phyloP scores from a whole-genome alignment of 2,888 invertebrate species.

The Gandaritis pyraliata region DNA sequence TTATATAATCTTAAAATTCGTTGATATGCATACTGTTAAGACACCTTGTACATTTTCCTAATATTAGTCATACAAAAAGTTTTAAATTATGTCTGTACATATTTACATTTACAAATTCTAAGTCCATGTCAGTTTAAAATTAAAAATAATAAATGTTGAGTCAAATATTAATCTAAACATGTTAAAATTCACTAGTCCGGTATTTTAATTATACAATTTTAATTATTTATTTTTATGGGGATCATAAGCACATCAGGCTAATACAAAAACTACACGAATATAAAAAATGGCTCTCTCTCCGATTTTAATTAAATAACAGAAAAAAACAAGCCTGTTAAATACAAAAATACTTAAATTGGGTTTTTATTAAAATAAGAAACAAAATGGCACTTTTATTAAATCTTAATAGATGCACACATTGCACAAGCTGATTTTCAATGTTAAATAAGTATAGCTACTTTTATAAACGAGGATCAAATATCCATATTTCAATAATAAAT shows the following conservation, averaged over 20 bases:
- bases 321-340: background rate
- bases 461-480: too few relatives aligned
- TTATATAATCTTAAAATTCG: constrained; percentile 69
- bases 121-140: constrained; percentile 24
- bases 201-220: background rate
- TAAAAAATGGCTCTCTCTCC: background rate
- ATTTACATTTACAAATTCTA: constrained; percentile 63
- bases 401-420: constrained; percentile 2
- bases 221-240: too few relatives aligned
- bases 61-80: constrained; percentile 72
- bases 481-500: too few relatives aligned
- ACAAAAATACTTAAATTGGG: constrained; percentile 3
- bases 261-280: background rate
- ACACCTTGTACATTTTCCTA: constrained; percentile 80
- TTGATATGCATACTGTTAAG: constrained; percentile 84
- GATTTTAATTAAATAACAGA: background rate
- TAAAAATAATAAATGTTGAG: constrained; percentile 13
- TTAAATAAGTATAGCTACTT: background rate
- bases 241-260: background rate
- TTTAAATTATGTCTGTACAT: constrained; percentile 65
- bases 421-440: constrained; percentile 1
- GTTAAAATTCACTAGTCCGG: constrained; percentile 14
- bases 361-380: constrained; percentile 15
- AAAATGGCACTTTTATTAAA: constrained; percentile 32
- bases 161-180: background rate